These are phyloP conservation scores for Eupithecia vulgata DNA, from an alignment of 2,888 invertebrate species.

Conservation along the genomic window DNA sequence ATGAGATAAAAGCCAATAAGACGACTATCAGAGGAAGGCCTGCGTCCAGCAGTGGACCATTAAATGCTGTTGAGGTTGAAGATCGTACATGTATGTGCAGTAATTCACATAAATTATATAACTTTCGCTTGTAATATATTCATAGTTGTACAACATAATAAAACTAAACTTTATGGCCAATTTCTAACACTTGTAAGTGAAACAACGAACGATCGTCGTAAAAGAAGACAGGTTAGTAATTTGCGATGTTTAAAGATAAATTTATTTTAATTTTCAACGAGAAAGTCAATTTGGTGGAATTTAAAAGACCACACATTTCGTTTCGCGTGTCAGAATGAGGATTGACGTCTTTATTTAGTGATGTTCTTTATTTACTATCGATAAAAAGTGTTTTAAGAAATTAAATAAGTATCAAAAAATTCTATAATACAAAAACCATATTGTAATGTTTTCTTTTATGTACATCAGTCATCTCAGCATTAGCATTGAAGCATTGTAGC, in stretches of 20 bases:
- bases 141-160: conserved; percentile 14
- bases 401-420: too few relatives aligned
- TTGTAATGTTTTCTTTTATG: too few relatives aligned
- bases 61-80: too few relatives aligned
- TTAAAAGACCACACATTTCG: conserved; percentile 49
- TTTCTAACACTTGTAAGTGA: conserved; percentile 43
- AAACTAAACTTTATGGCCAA: conserved; percentile 30
- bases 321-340: conserved; percentile 41
- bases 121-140: conserved; percentile 9
- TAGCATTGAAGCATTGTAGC: too few relatives aligned
- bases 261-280: conserved; percentile 43
- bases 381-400: too few relatives aligned
- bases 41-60: too few relatives aligned
- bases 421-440: too few relatives aligned
- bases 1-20: too few relatives aligned
- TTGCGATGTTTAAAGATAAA: conserved; percentile 34
- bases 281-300: conserved; percentile 41
- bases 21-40: too few relatives aligned
- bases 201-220: neutral
- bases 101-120: neutral
- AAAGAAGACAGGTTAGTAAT: conserved; percentile 29
- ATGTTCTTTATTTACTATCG: conserved; percentile 14
- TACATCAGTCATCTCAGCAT: too few relatives aligned
- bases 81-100: neutral
- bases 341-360: conserved; percentile 44